These are phyloP conservation scores for Equus quagga DNA, from an alignment of 2,113 vertebrate genomes.

Conservation along the genomic window DNA sequence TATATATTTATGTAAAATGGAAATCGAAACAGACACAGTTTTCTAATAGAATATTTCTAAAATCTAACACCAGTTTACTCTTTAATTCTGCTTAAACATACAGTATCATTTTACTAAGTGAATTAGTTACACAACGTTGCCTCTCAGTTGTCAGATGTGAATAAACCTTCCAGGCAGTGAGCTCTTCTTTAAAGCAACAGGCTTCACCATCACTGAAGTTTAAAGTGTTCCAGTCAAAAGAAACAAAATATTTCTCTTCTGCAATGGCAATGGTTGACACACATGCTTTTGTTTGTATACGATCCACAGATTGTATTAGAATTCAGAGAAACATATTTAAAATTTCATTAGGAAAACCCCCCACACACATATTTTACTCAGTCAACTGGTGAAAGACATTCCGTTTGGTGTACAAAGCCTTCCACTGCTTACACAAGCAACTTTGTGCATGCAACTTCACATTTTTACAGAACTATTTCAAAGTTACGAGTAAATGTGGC, in stretches of 20 bases:
- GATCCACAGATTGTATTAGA: constrained; percentile 64
- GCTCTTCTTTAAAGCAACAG: constrained; percentile 54
- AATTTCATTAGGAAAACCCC: constrained; percentile 68
- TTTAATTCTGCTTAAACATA: constrained; percentile 51
- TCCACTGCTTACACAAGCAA: constrained; percentile 61
- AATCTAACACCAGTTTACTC: constrained; percentile 19
- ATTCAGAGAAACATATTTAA: constrained; percentile 67
- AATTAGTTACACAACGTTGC: constrained; percentile 64
- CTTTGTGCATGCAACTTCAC: background rate
- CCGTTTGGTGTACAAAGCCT: constrained; percentile 44
- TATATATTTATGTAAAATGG: constrained; percentile 50
- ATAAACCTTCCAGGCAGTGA: background rate
- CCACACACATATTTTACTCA: constrained; percentile 51
- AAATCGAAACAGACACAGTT: constrained; percentile 35
- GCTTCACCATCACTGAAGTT: constrained; percentile 37
- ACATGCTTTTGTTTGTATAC: constrained; percentile 64
- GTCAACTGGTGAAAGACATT: constrained; percentile 42
- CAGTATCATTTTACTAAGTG: constrained; percentile 51
- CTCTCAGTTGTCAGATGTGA: constrained; percentile 49
- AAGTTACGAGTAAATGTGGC: constrained; percentile 52
- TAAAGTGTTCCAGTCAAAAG: constrained; percentile 56
- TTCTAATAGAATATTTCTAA: constrained; percentile 54
- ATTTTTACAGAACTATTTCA: constrained; percentile 60
- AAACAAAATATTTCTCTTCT: constrained; percentile 71
- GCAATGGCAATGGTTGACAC: constrained; percentile 57